These are phyloP conservation scores for Macrobrachium nipponense DNA, from an alignment of 1,140 invertebrate genomes.

Conservation along the genomic window DNA sequence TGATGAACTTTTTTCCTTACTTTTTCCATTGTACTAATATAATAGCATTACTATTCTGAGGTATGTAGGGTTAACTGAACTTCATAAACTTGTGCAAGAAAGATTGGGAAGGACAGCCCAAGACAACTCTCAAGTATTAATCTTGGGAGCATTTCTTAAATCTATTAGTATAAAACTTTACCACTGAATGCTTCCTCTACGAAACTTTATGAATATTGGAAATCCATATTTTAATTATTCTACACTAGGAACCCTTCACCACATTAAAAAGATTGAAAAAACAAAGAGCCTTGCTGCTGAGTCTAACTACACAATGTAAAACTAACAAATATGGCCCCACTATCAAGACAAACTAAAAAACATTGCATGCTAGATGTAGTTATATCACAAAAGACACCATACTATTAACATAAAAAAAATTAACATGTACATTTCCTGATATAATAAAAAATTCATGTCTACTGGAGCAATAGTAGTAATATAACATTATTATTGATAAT, in stretches of 20 bases:
- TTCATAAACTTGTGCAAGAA: conserved; percentile 61
- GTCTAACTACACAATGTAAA: conserved; percentile 57
- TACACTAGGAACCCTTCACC: conserved; percentile 62
- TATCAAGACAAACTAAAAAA: conserved; percentile 59
- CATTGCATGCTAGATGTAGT: conserved; percentile 59
- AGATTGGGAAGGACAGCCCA: conserved; percentile 56
- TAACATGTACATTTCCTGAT: conserved; percentile 61
- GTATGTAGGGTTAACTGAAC: conserved; percentile 47
- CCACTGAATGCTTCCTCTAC: conserved; percentile 57
- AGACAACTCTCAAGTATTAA: conserved; percentile 25
- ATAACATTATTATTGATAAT: conserved; percentile 55
- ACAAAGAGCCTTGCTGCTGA: conserved; percentile 56
- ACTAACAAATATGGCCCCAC: conserved; percentile 62
- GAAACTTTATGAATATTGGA: conserved; percentile 61
- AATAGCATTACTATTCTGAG: conserved; percentile 44
- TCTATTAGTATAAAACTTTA: conserved; percentile 61
- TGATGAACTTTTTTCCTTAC: no score
- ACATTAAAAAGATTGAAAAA: conserved; percentile 61
- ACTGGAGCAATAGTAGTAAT: conserved; percentile 57
- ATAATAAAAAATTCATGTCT: conserved; percentile 61
- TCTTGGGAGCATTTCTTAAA: conserved; percentile 37
- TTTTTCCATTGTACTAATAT: neutral
- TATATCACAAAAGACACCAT: conserved; percentile 61
- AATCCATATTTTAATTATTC: conserved; percentile 55
- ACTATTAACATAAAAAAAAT: conserved; percentile 58